A percentile compares a stretch with the other conserved stretches of the same genome.
These are phyloP conservation scores for Pandemis cinnamomeana DNA, from an alignment of 2,888 invertebrate species.

Conservation along the genomic window DNA sequence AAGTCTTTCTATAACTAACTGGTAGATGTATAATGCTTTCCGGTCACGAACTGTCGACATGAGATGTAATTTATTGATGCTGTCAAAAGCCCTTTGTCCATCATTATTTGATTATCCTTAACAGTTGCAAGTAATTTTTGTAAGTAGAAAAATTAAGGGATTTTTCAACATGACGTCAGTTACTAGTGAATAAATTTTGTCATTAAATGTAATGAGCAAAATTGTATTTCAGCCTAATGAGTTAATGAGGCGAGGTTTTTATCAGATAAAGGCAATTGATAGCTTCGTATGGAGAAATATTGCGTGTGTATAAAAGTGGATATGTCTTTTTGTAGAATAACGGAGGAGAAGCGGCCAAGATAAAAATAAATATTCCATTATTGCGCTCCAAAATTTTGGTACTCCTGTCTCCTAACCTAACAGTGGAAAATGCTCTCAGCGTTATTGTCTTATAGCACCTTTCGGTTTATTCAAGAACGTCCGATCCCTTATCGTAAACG, in stretches of 20 bases:
- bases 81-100: slow-evolving; percentile 14
- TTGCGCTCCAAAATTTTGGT: slow-evolving; percentile 15
- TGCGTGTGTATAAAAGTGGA: background rate
- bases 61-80: slow-evolving; percentile 28
- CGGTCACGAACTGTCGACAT: slow-evolving; percentile 35
- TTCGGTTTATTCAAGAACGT: background rate
- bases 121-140: background rate
- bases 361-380: slow-evolving; percentile 32
- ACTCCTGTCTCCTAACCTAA: background rate
- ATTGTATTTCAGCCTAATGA: background rate
- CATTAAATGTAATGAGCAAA: background rate
- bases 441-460: slow-evolving; percentile 13
- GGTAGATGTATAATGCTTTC: slow-evolving; percentile 27
- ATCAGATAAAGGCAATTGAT: slow-evolving; percentile 2
- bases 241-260: slow-evolving; percentile 11
- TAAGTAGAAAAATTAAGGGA: background rate
- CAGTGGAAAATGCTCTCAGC: slow-evolving; percentile 17
- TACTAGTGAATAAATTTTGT: slow-evolving; percentile 4
- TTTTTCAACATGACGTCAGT: background rate
- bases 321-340: slow-evolving; percentile 10
- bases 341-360: slow-evolving; percentile 13
- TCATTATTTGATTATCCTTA: slow-evolving; percentile 6
- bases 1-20: slow-evolving; percentile 32
- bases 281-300: background rate
- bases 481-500: slow-evolving; percentile 32